Conservation (phyloP, 2,888 invertebrate species). For the Lycophotia porphyrea region DNA sequence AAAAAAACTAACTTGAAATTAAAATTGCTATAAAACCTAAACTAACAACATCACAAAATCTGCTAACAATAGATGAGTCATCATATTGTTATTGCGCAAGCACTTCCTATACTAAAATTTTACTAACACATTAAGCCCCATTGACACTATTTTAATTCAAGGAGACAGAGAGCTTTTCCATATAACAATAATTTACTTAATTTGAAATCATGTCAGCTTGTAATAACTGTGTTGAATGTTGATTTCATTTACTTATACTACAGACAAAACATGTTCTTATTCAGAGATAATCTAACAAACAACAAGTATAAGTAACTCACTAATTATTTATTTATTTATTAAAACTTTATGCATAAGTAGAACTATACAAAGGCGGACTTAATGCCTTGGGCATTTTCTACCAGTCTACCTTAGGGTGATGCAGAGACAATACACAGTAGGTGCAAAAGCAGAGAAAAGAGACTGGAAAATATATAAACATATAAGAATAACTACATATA, state of each 20-base stretch:
- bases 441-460: too few species aligned
- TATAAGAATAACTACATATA: too few species aligned
- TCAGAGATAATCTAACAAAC: background rate
- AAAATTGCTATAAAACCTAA: constrained; percentile 8
- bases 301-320: background rate
- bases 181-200: background rate
- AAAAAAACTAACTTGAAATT: background rate
- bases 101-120: constrained; percentile 12
- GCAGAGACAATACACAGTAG: too few species aligned
- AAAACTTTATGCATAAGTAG: too few species aligned
- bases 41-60: constrained; percentile 4
- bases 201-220: background rate
- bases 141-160: background rate
- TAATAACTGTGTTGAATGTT: background rate
- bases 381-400: too few species aligned
- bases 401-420: too few species aligned
- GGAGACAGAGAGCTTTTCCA: constrained; percentile 1
- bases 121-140: background rate
- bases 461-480: too few species aligned
- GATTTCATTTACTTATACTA: background rate
- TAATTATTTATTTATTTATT: too few species aligned
- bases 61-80: constrained; percentile 21
- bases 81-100: constrained; percentile 32
- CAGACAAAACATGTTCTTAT: background rate
- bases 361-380: too few species aligned